Base-by-base conservation (phyloP, 2,797 vertebrate species). In the Moxostoma hubbsi region DNA sequence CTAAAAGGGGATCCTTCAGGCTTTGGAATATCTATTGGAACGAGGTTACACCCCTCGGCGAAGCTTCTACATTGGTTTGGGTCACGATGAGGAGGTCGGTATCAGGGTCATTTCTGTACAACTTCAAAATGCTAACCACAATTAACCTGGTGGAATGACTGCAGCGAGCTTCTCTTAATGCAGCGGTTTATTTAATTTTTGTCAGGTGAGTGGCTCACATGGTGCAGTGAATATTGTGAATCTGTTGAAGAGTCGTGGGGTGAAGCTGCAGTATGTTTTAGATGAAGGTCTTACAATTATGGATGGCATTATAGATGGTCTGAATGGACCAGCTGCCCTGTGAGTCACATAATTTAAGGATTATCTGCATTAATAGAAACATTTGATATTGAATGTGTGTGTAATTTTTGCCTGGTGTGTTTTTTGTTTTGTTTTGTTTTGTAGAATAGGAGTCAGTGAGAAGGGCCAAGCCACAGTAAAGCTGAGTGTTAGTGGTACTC, bases 71-170 rank as follows among this genome's bases (percentile, higher is more conserved):
- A 86, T 99, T 1, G 94, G 94, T 24, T 87, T 98, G 70, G 98
- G 97, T 77, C 98, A 99, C 1, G 97, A 98, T 84, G 97, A 96
- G 82, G 96, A 96, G 94, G 95, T 96, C 89, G 69, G 77, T 57
- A 15, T 46, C 5, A 51, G 63, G 58, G 43, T 45, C 24, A n/a
- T 7, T 8, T 10, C 36, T 24, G 10, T 36, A 36, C 2, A 36
- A 36, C 36, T 36, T 36, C 36, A 36, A 36, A 36, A 65, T 10
- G 5, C 18, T 53, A 68, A 53, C 7, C 50, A 9, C 36, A 54
- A 50, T 54, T 69, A 1, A 43, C 9, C 10, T 61, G 7, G 10
- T 49, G 57, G 61, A 36, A 73, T 50, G 7, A 6, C 15, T 11
- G 8, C 15, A 10, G 9, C 49, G 50, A n/a, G 15, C 46, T 73